Evolutionary conservation across 2,113 vertebrate species (phyloP), one percentile per base, ranked within the genome.

Genomic region (Zosterops pallidus): DNA sequence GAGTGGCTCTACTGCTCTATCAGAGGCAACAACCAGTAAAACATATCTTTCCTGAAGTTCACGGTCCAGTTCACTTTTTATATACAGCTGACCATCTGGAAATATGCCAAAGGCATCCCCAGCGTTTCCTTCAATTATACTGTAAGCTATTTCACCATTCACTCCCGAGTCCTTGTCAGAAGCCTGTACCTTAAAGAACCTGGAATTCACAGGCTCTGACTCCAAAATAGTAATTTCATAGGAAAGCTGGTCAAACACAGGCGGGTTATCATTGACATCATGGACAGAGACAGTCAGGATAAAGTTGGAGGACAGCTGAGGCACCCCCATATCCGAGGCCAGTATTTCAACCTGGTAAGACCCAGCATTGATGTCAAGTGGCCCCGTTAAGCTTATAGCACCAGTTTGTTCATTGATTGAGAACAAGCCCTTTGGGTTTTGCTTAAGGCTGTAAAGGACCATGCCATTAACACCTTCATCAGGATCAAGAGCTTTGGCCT

Each of bases 31-130:
- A 5, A 99, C 97, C 95, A 99, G 83, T 33, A 99, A 98, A 87
- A 98, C 69, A 5, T 99, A 99, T 64, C 98, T 98, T 94, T 99
- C 99, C 88, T 99, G 99, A 62, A 98, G 96, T 94, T 99, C 99
- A 90, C 99, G 98, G 97, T 99, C 99, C 96, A 99, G 97, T 95
- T 99, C 99, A 64, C 98, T 97, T 92, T 99, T 99, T 89, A 99
- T 99, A 87, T 99, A 99, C 93, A 99, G 79, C 86, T 99, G 99
- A 5, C 99, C 99, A 53, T 99, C 99, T 33, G 99, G 99, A 79
- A 99, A 99, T 95, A 99, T 98, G 52, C 99, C 99, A 97, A 99
- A 99, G 94, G 98, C 98, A 33, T 99, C 98, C 46, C 98, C 98
- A 2, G 95, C 96, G 95, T 99, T 99, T 77, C 99, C 99, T 81